Evolutionary conservation across 2,888 invertebrate genomes (phyloP), one percentile per base, ranked within the genome.

Genomic region (Spilarctia lutea): DNA sequence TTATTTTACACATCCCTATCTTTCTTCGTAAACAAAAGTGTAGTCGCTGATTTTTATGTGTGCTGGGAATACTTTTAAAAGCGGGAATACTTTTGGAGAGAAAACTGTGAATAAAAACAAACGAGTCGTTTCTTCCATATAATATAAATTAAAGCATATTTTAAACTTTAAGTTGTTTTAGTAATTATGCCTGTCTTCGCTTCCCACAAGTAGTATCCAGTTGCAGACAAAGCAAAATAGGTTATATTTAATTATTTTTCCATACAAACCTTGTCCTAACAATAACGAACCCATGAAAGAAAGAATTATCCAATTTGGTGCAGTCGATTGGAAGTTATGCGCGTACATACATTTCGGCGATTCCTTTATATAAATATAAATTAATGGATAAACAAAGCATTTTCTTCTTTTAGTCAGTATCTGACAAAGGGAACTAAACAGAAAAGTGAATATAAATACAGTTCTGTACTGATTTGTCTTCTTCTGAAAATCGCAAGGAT

Each of bases 21-120:
- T 69, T 67, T 56, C 66, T 75, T 65, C 63, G 72, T 68, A 72
- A 76, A 83, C 72, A 79, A 75, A 81, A 80, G 76, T 84, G 73
- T 80, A 68, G 82, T 76, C 71, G 68, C 8, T 52, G 52, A 20
- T 52, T 74, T 74, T 52, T 16, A 39, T 63, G 27, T n/a, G 48
- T 48, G 18, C 20, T 60, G 60, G 13, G 27, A 27, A 60, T 60
- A 56, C 24, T 10, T 56, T 24, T 56, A 56, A 56, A 24, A 48
- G 18, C 48, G 20, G 48, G 48, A 48, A 6, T 48, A 45, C 20
- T 20, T 52, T 52, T 24, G 11, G 27, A 60, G 60, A 60, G 27
- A 27, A 27, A 24, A 10, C 8, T 52, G 6, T 1, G 52, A 52
- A 56, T 11, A n/a, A 56, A 56, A n/a, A 56, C 52, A 24, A 10